Percentiles rank a stretch among this genome's conserved stretches.
Evolutionary conservation across 1,140 invertebrate genomes (phyloP).

Genomic region (Mactra quadrangularis): DNA sequence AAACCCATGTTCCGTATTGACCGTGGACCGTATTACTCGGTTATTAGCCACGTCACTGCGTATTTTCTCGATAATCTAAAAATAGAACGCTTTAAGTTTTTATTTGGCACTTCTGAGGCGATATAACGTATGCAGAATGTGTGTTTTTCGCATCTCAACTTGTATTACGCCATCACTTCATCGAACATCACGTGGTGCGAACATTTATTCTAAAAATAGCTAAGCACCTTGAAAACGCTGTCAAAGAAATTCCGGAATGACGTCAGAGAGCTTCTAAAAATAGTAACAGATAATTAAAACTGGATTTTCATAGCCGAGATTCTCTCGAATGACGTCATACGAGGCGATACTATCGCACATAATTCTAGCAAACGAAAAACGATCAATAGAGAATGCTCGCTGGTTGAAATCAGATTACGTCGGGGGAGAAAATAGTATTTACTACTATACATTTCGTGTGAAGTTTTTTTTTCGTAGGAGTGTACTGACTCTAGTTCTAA

Average conservation of each 20-base stretch:
- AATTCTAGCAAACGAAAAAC: slow-evolving; percentile 12
- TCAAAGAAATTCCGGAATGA: slow-evolving; percentile 61
- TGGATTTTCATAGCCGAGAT: slow-evolving; percentile 54
- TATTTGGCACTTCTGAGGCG: too few relatives aligned
- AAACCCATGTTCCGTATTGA: too few relatives aligned
- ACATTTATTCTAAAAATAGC: slow-evolving; percentile 19
- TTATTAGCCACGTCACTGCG: slow-evolving; percentile 8
- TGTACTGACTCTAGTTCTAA: too few relatives aligned
- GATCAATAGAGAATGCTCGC: too few relatives aligned
- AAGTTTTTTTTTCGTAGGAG: too few relatives aligned
- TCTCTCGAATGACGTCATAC: slow-evolving; percentile 10
- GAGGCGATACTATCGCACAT: slow-evolving; percentile 33
- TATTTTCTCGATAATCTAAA: background rate
- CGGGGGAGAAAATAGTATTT: too few relatives aligned
- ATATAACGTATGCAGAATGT: background rate
- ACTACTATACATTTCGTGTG: too few relatives aligned
- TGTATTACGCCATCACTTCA: slow-evolving; percentile 14
- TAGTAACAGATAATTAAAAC: slow-evolving; percentile 61
- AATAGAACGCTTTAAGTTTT: background rate
- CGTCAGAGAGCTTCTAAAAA: slow-evolving; percentile 49
- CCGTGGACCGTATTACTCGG: background rate
- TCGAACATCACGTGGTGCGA: slow-evolving; percentile 20
- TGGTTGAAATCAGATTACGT: too few relatives aligned
- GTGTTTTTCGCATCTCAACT: slow-evolving; percentile 13
- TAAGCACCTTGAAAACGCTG: slow-evolving; percentile 47